A percentile compares a stretch with the other conserved stretches of the same genome.
These are phyloP conservation scores for Craterocephalus amniculus DNA, from an alignment of 2,797 vertebrate species.

Conservation along the genomic window DNA sequence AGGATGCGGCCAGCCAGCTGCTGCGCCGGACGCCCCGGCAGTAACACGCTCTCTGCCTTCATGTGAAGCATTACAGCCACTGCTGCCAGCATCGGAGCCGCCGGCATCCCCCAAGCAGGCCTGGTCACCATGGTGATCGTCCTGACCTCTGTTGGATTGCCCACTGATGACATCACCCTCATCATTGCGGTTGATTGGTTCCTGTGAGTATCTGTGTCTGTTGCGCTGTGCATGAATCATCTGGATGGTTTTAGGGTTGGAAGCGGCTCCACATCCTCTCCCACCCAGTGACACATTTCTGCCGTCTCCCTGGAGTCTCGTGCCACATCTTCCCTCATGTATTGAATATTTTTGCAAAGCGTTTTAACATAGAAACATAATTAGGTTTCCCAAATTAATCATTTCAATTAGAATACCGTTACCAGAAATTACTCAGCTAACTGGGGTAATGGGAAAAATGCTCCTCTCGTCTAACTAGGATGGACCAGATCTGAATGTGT, in stretches of 20 bases:
- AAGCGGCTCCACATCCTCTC: slow-evolving; percentile 53
- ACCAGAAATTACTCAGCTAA: slow-evolving; percentile 80
- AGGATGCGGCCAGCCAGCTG: no score
- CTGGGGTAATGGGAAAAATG: slow-evolving; percentile 78
- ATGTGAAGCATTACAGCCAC: slow-evolving; percentile 99
- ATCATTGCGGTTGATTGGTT: slow-evolving; percentile 98
- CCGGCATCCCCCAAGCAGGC: slow-evolving; percentile 96
- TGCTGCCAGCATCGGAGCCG: slow-evolving; percentile 96
- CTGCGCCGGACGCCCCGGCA: no score
- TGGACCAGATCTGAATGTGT: slow-evolving; percentile 62
- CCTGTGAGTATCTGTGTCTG: slow-evolving; percentile 94
- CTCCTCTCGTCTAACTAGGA: slow-evolving; percentile 70
- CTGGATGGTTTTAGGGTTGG: slow-evolving; percentile 49
- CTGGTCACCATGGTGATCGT: slow-evolving; percentile 99
- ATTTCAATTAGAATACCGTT: slow-evolving; percentile 85
- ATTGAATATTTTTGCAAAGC: slow-evolving; percentile 78
- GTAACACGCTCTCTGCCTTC: no score
- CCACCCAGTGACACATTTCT: slow-evolving; percentile 83
- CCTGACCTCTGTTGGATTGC: slow-evolving; percentile 95
- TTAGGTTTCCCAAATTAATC: slow-evolving; percentile 88
- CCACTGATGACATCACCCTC: slow-evolving; percentile 96
- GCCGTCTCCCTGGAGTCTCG: slow-evolving; percentile 73
- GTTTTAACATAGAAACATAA: slow-evolving; percentile 89
- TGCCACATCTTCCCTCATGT: slow-evolving; percentile 76
- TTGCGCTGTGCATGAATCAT: slow-evolving; percentile 32